Percentiles rank a stretch among this genome's conserved stretches.
These are phyloP conservation scores for Crypturellus tataupa DNA, from an alignment of 2,797 vertebrate species.

Conservation along the genomic window DNA sequence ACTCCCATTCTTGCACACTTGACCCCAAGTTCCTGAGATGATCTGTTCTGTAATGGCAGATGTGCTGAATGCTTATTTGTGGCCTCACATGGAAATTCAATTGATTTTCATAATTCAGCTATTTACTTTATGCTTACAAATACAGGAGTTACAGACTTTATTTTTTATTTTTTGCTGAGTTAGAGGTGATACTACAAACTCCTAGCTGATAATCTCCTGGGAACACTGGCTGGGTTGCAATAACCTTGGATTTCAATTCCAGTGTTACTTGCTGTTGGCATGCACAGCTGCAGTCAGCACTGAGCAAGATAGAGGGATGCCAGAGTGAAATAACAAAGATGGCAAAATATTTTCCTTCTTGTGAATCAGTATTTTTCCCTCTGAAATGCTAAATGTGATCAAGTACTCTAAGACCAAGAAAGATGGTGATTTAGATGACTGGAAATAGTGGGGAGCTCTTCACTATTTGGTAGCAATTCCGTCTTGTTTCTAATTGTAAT, in stretches of 20 bases:
- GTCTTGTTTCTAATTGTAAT: neutral
- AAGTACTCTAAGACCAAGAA: neutral
- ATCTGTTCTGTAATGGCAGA: neutral
- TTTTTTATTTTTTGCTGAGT: no score
- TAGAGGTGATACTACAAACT: neutral
- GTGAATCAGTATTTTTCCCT: neutral
- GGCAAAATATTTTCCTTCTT: neutral
- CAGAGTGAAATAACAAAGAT: neutral
- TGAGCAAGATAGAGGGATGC: neutral
- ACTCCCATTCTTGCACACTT: neutral
- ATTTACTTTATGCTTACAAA: no score
- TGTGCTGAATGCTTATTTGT: no score
- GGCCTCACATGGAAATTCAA: no score
- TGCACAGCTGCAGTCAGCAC: neutral
- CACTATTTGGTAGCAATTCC: no score
- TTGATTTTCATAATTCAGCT: no score
- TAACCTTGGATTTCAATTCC: neutral
- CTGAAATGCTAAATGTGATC: neutral
- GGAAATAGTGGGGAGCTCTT: neutral
- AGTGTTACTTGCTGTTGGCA: neutral
- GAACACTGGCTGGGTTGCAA: neutral
- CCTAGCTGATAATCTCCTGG: neutral
- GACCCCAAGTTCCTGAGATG: neutral
- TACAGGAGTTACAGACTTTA: no score
- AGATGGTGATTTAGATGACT: neutral